A percentile compares a stretch with the other conserved stretches of the same genome.
Evolutionary conservation across 2,113 vertebrate species (phyloP).

Genomic region (Calypte anna): DNA sequence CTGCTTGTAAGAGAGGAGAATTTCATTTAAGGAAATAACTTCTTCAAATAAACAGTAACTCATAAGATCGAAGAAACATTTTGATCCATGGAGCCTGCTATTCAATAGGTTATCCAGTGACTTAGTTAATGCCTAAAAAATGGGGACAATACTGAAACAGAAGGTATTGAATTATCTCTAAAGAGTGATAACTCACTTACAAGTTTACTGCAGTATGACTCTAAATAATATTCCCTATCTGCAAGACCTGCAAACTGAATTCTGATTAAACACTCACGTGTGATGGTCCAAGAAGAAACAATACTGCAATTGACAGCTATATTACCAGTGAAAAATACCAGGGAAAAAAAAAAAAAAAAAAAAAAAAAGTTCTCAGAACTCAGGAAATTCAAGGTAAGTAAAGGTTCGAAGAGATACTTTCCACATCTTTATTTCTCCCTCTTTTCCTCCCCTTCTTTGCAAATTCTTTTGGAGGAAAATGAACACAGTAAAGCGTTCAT

Average conservation of each 20-base stretch:
- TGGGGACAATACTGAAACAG: background rate
- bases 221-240: background rate
- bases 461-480: background rate
- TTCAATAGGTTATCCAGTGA: background rate
- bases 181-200: background rate
- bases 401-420: background rate
- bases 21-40: background rate
- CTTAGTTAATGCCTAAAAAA: background rate
- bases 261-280: background rate
- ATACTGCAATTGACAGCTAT: background rate
- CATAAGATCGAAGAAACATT: background rate
- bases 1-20: background rate
- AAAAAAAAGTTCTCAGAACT: background rate
- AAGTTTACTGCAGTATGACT: background rate
- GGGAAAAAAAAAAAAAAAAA: accelerated
- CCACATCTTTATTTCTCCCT: background rate
- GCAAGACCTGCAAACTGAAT: background rate
- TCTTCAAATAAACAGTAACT: background rate
- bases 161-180: background rate
- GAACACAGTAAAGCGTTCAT: background rate
- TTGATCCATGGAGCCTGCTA: background rate
- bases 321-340: background rate
- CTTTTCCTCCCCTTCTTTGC: background rate
- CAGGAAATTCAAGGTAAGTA: background rate
- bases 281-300: background rate